phyloP scores from a whole-genome alignment of 2,888 invertebrate genomes.

The Drosophila melanocephala region DNA sequence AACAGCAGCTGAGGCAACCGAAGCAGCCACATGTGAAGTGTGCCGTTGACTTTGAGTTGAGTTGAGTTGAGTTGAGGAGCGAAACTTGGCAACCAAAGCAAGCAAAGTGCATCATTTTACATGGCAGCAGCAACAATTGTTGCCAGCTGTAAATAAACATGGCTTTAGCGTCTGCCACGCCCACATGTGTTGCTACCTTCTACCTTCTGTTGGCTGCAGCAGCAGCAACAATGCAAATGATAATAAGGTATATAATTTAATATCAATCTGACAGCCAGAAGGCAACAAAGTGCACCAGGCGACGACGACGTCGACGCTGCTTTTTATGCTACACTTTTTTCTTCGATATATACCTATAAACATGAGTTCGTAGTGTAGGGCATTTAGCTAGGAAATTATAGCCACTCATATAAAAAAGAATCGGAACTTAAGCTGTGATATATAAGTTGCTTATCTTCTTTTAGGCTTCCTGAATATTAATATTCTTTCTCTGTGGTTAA shows the following conservation, averaged over 20 bases:
- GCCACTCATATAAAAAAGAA: background rate
- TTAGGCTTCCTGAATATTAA: too few species aligned
- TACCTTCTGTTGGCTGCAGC: constrained; percentile 39
- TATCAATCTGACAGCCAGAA: constrained; percentile 82
- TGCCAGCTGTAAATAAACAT: constrained; percentile 82
- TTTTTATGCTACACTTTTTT: constrained; percentile 69
- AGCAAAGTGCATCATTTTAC: constrained; percentile 72
- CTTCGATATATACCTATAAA: constrained; percentile 28
- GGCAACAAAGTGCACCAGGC: constrained; percentile 71
- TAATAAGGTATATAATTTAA: constrained; percentile 85
- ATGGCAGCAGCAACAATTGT: constrained; percentile 80
- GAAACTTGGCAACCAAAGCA: constrained; percentile 39
- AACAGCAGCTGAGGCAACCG: constrained; percentile 39
- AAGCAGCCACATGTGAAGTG: constrained; percentile 77
- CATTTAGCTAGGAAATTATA: background rate
- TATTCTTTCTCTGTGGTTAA: background rate
- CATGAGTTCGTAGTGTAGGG: constrained; percentile 3
- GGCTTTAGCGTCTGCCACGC: constrained; percentile 68
- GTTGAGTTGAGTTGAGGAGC: constrained; percentile 23
- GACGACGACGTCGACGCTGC: constrained; percentile 44
- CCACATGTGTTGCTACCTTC: constrained; percentile 36
- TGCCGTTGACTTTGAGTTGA: constrained; percentile 69
- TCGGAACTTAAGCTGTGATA: too few species aligned
- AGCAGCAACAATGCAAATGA: constrained; percentile 64
- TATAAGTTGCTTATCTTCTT: too few species aligned